A percentile compares a stretch with the other conserved stretches of the same genome.
phyloP scores from a whole-genome alignment of 2,797 vertebrate species.

The Paguma larvata region DNA sequence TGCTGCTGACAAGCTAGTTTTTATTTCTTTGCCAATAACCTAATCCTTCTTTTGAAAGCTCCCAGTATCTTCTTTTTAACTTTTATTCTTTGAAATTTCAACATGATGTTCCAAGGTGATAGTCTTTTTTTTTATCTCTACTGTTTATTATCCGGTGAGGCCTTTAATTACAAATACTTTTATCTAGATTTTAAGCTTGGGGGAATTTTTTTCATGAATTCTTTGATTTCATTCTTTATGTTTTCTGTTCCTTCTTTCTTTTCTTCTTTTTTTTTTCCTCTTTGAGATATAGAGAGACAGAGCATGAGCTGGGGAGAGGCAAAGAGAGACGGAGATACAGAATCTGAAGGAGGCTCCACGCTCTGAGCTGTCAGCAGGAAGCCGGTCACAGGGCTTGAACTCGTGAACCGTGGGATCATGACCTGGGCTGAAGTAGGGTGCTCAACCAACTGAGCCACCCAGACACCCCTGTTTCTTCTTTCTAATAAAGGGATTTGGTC shows the following conservation, averaged over 20 bases:
- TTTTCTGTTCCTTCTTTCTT: background rate
- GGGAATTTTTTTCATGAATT: background rate
- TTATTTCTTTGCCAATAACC: background rate
- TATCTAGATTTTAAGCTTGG: background rate
- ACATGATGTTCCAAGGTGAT: background rate
- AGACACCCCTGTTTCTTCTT: background rate
- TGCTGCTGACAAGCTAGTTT: background rate
- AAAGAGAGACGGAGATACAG: no score
- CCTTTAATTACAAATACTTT: background rate
- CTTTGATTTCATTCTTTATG: background rate
- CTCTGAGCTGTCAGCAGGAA: no score
- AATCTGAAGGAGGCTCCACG: no score
- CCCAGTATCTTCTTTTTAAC: background rate
- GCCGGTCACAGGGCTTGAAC: no score
- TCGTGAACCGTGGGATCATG: no score
- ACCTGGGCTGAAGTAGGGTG: no score
- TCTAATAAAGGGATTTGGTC: background rate
- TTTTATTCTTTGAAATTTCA: constrained; percentile 35
- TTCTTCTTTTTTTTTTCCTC: background rate
- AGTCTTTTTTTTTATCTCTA: background rate
- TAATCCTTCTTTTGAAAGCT: background rate
- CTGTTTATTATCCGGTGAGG: background rate
- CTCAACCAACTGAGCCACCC: no score
- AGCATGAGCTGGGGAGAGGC: no score
- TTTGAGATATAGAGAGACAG: no score